Evolutionary conservation across 2,113 vertebrate genomes (phyloP).

Genomic region (Trogon melanurus): DNA sequence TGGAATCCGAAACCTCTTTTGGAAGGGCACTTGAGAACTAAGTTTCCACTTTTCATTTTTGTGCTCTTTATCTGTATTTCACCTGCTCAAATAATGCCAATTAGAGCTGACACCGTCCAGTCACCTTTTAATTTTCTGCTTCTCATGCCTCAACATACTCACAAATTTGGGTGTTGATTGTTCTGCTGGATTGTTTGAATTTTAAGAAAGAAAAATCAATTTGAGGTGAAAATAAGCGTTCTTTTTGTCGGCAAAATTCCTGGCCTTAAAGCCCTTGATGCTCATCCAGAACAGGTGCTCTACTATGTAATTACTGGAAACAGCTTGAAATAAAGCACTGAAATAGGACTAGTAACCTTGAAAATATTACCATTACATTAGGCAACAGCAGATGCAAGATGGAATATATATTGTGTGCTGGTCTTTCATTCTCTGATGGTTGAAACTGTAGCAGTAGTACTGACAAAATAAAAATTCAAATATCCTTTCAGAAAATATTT

Average conservation of each 20-base stretch:
- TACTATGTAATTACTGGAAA: constrained; percentile 22
- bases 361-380: not conserved
- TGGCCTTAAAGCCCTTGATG: not conserved
- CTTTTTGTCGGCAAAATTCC: not conserved
- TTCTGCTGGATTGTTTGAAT: not conserved
- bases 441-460: not conserved
- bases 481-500: not conserved
- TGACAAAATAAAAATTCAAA: not conserved
- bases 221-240: not conserved
- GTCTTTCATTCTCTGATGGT: not conserved
- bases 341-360: not conserved
- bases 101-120: not conserved
- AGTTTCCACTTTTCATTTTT: not conserved
- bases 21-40: not conserved
- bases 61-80: not conserved
- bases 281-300: constrained; percentile 9
- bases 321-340: constrained; percentile 22
- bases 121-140: constrained; percentile 40
- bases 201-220: not conserved
- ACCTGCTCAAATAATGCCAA: not conserved
- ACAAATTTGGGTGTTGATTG: not conserved
- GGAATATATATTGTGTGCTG: not conserved
- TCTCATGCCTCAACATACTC: not conserved
- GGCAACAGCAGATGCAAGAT: not conserved
- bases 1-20: not conserved